A percentile compares a stretch with the other conserved stretches of the same genome.
These are phyloP conservation scores for Cyprinodon brontotheroides DNA, from an alignment of 2,113 vertebrate species.

Conservation along the genomic window DNA sequence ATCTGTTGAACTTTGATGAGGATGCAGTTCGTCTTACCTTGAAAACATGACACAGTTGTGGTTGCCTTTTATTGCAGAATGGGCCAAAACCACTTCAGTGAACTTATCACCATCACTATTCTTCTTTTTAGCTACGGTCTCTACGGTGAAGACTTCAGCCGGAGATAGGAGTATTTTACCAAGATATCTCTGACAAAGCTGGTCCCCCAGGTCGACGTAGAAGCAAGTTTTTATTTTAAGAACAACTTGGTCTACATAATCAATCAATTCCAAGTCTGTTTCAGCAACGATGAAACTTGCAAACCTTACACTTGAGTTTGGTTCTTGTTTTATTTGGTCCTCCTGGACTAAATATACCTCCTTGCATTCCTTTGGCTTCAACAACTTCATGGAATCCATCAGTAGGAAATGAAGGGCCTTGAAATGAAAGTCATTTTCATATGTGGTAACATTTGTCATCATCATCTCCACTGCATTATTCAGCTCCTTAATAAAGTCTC, in stretches of 20 bases:
- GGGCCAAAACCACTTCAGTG: slow-evolving; percentile 47
- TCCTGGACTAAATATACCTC: slow-evolving; percentile 1
- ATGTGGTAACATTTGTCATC: slow-evolving; percentile 43
- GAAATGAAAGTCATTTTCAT: slow-evolving; percentile 59
- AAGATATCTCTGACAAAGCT: not conserved
- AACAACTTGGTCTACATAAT: fast-evolving
- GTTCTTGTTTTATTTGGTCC: fast-evolving
- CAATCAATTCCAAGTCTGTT: fast-evolving
- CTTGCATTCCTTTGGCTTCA: slow-evolving; percentile 21
- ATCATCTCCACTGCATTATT: slow-evolving; percentile 16
- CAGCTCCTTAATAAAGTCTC: not conserved
- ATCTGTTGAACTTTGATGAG: not conserved
- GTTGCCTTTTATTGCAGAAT: not conserved
- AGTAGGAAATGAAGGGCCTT: slow-evolving; percentile 78
- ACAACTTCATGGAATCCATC: slow-evolving; percentile 56
- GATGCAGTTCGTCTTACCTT: slow-evolving; percentile 55
- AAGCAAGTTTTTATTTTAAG: slow-evolving; percentile 71
- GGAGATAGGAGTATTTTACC: slow-evolving; percentile 61
- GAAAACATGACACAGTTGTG: slow-evolving; percentile 58
- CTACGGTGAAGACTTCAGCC: slow-evolving; percentile 71
- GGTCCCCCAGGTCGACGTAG: slow-evolving; percentile 32
- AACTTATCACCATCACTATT: fast-evolving
- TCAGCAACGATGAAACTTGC: slow-evolving; percentile 39
- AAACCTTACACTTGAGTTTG: slow-evolving; percentile 51
- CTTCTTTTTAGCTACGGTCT: fast-evolving